A percentile compares a stretch with the other conserved stretches of the same genome.
Conservation (phyloP, 1,140 invertebrate genomes). For the Oedothorax gibbosus region DNA sequence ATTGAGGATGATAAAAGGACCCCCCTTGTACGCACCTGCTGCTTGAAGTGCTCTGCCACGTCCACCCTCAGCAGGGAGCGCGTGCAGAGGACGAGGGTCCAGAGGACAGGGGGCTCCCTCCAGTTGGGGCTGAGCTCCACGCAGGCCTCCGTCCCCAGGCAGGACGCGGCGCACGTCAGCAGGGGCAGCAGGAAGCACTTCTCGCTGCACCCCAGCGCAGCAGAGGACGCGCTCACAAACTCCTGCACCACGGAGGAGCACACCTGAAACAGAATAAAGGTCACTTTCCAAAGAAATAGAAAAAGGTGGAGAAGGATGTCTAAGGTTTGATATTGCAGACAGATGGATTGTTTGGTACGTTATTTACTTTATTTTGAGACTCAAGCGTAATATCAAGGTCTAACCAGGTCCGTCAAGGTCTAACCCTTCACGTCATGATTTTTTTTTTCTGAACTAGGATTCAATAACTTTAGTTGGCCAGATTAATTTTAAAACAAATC, state of each 20-base stretch:
- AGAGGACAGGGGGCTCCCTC: conserved; percentile 52
- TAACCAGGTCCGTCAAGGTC: too few relatives aligned
- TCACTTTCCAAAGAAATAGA: too few relatives aligned
- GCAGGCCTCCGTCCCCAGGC: conserved; percentile 43
- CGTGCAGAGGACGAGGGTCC: conserved; percentile 56
- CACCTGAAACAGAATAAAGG: conserved; percentile 44
- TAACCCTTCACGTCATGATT: too few relatives aligned
- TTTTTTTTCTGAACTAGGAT: too few relatives aligned
- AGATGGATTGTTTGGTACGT: too few relatives aligned
- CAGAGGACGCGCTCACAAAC: conserved; percentile 37
- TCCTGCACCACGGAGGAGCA: conserved; percentile 46
- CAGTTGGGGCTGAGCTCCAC: conserved; percentile 43
- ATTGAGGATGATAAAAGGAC: too few relatives aligned
- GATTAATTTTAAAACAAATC: too few relatives aligned
- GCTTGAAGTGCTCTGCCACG: conserved; percentile 53
- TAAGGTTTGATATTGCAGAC: too few relatives aligned
- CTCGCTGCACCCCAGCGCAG: conserved; percentile 41
- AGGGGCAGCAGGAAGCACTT: conserved; percentile 57
- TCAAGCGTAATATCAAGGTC: too few relatives aligned
- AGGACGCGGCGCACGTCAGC: conserved; percentile 52
- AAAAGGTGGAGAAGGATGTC: too few relatives aligned
- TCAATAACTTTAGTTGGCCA: too few relatives aligned
- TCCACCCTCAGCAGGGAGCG: conserved; percentile 39
- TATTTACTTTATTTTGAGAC: too few relatives aligned
- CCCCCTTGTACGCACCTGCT: not conserved